Base-by-base conservation (phyloP, 2,797 vertebrate genomes). In the Acipenser oxyrinchus region DNA sequence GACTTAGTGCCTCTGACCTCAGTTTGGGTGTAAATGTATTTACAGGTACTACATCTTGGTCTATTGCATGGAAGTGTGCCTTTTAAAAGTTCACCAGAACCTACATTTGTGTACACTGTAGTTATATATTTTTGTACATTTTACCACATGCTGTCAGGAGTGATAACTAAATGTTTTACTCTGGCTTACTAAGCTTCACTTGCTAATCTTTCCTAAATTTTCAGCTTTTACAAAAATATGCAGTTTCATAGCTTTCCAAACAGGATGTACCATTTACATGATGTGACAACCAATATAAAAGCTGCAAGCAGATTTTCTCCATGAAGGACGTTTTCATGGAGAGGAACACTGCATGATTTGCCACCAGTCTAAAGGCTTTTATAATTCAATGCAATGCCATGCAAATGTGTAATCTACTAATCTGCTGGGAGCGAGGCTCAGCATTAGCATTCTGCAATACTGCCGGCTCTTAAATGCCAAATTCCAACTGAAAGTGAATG, bases 361-460 rank as follows among this genome's bases (percentile, higher is more conserved):
- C 81, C 71, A 76, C 13, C 67, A 81, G 77, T 87, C 77, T 75
- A 77, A 79, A 73, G 88, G 88, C 89, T 90, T 91, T 90, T 82
- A 80, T 67, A 77, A 79, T 78, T 81, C 85, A 81, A 74, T 82
- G 81, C 83, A 89, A 82, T 82, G 81, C 86, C 82, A 76, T 88
- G 23, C 23, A 37, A 37, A 37, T 37, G 23, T 37, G 85, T 90
- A 89, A 90, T 90, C 88, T 87, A 81, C 71, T 74, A 68, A 83
- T 81, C 88, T 72, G 67, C 70, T 70, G 89, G 87, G 88, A 90
- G 72, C 13, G 68, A 73, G 80, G 82, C 77, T 86, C 80, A 66
- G 69, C 70, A 74, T 76, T 76, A 81, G 81, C 75, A 77, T 63
- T 49, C 73, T 73, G 84, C 80, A 86, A 81, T 79, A 76, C 71